These are phyloP conservation scores for Myodes glareolus DNA, from an alignment of 2,113 vertebrate species.

Conservation along the genomic window DNA sequence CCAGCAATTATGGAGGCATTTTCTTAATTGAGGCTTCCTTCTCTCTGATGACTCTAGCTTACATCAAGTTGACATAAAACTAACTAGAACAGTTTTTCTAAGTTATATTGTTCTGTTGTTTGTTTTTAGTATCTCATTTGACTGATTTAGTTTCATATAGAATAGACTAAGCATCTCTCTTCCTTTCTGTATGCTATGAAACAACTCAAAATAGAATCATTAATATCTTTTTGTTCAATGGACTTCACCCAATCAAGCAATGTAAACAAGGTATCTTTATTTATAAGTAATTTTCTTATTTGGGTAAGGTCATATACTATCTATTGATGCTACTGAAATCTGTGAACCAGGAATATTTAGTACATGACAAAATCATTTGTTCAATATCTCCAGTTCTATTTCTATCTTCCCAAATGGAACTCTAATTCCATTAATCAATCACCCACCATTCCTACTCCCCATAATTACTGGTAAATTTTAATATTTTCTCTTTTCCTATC, in stretches of 20 bases:
- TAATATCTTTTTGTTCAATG: not conserved
- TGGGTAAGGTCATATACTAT: not conserved
- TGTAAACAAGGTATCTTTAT: not conserved
- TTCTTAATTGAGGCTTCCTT: not conserved
- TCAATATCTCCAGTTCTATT: not conserved
- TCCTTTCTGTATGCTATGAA: not conserved
- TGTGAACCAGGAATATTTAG: not conserved
- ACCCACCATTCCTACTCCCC: not conserved
- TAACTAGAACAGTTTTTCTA: not conserved
- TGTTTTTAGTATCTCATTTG: not conserved
- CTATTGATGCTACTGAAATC: not conserved
- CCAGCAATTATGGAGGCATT: not conserved
- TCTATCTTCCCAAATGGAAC: not conserved
- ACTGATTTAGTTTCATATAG: not conserved
- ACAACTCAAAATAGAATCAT: not conserved
- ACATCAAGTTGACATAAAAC: not conserved
- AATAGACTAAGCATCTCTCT: not conserved
- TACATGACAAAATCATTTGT: too few species aligned
- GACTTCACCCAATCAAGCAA: not conserved
- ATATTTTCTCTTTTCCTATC: not conserved
- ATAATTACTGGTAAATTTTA: not conserved
- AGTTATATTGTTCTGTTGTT: not conserved
- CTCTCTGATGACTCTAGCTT: not conserved
- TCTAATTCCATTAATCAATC: not conserved
- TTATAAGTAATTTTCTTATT: not conserved